A percentile compares a stretch with the other conserved stretches of the same genome.
Conservation (phyloP, 1,140 invertebrate species). For the Saxidomus purpurata region DNA sequence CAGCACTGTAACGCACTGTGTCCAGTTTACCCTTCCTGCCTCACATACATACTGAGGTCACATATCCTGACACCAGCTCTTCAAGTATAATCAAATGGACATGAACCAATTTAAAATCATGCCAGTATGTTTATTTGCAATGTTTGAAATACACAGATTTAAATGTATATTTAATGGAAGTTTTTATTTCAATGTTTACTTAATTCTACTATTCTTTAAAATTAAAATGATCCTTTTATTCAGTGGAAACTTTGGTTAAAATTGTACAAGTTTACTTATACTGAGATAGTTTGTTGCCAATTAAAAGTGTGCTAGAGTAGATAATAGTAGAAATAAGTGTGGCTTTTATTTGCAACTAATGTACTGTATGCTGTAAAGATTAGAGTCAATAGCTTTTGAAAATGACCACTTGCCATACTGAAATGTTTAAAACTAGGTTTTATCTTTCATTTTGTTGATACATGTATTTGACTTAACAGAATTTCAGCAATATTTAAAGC, state of each 20-base stretch:
- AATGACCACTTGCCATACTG: conserved; percentile 8
- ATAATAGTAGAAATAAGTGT: conserved; percentile 23
- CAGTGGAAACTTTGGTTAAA: conserved; percentile 3
- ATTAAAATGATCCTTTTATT: not conserved
- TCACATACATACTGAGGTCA: too few species aligned
- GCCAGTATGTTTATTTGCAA: not conserved
- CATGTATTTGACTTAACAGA: not conserved
- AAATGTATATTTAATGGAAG: conserved; percentile 26
- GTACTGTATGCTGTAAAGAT: not conserved
- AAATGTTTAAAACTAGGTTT: not conserved
- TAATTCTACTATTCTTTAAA: not conserved
- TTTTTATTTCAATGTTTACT: conserved; percentile 26
- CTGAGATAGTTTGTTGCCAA: not conserved
- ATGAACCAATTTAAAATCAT: too few species aligned
- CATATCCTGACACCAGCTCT: too few species aligned
- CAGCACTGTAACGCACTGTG: too few species aligned
- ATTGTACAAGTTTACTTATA: conserved; percentile 20
- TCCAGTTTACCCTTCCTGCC: too few species aligned
- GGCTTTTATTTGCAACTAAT: conserved; percentile 1
- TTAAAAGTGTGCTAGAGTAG: not conserved
- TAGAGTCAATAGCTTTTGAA: not conserved
- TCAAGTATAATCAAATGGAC: too few species aligned
- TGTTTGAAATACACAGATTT: not conserved
- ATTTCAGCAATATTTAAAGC: not conserved
- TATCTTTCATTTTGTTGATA: conserved; percentile 3